Evolutionary conservation across 1,140 invertebrate genomes (phyloP), one percentile per base, ranked within the genome.

Genomic region (Drosophila mayri): DNA sequence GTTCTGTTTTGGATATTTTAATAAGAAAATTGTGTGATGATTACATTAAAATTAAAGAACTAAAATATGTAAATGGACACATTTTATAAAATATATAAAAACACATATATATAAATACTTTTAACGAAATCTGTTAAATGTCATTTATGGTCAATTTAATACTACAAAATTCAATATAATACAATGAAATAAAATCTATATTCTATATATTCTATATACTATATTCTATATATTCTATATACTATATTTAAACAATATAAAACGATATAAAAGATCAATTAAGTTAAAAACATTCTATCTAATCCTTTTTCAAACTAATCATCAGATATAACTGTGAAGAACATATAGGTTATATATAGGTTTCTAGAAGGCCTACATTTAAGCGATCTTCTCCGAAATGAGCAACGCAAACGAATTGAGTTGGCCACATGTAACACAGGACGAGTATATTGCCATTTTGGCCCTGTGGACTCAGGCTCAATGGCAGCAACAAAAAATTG

Each of bases 361-460:
- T 28, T 28, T 10, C 9, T 28, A 9, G 12, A 9, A 22, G n/a
- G 12, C 22, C 0, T 22, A 22, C 14, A 16, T 54, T 52, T 35
- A 3, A 37, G 20, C 2, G 18, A 7, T 35, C 30, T 20, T 37
- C 22, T 16, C 12, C 22, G 12, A 22, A 22, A 37, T 54, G 18
- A 22, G 28, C 47, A 22, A 54, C 32, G 4, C 18, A 37, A 54
- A 22, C 2, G 20, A 37, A 54, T 22, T 22, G 18, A 20, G n/a
- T 35, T 52, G 28, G n/a, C 30, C 18, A 20, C 8, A 22, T 54
- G 32, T n/a, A n/a, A 37, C 52, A n/a, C 20, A 22, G 32, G 16
- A 0, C 32, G 14, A 16, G 35, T 38, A 38, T 37, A 54, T 54
- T 54, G 14, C 52, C 52, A 54, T 54, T 62, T 52, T 14, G 30